Percentiles rank a stretch among this genome's conserved stretches.
Evolutionary conservation across 2,888 invertebrate genomes (phyloP).

Genomic region (Macrosoma leucophasiata): DNA sequence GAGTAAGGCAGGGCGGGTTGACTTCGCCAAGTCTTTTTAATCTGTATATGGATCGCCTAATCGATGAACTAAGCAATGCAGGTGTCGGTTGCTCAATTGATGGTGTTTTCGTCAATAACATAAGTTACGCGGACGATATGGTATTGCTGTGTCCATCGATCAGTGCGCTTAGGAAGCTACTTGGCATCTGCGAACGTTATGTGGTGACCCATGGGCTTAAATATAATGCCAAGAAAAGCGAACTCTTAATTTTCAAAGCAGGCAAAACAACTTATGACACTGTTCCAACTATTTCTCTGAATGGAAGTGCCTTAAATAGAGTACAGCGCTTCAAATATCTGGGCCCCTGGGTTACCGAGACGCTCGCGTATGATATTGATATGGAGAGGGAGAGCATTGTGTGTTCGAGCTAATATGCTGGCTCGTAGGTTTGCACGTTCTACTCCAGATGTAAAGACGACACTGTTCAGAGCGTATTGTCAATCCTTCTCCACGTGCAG

Average conservation of each 20-base stretch:
- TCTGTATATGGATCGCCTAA: conserved; percentile 11
- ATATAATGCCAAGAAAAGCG: neutral
- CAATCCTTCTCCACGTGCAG: too few species aligned
- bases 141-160: conserved; percentile 2
- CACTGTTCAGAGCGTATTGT: too few species aligned
- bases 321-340: conserved; percentile 6
- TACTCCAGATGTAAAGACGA: too few species aligned
- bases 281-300: neutral
- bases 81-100: conserved; percentile 8
- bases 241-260: neutral
- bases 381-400: conserved; percentile 14
- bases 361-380: conserved; percentile 1
- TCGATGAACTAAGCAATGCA: conserved; percentile 8
- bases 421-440: conserved; percentile 19
- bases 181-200: conserved; percentile 9
- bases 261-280: neutral
- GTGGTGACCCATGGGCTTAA: conserved; percentile 1
- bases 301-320: neutral
- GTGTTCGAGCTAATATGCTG: conserved; percentile 17
- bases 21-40: conserved; percentile 4
- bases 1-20: conserved; percentile 1
- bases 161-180: conserved; percentile 2
- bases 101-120: conserved; percentile 7
- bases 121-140: conserved; percentile 11
- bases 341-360: conserved; percentile 9